These are phyloP conservation scores for Rosalia funebris DNA, from an alignment of 2,888 invertebrate genomes.

Conservation along the genomic window DNA sequence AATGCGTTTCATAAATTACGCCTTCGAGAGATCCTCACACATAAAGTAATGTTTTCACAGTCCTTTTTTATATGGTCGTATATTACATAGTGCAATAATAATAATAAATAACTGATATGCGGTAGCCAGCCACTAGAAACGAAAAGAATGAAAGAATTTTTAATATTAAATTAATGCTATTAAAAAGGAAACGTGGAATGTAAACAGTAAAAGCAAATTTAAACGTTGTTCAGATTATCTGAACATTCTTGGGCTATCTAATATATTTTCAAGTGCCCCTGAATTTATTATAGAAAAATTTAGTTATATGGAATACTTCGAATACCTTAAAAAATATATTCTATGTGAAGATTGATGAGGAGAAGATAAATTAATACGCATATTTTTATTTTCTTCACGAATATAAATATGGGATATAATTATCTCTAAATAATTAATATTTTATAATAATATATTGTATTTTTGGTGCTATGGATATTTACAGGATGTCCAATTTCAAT, in stretches of 20 bases:
- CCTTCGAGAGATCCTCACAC: not conserved
- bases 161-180: conserved; percentile 17
- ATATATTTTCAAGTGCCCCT: conserved; percentile 12
- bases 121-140: conserved; percentile 12
- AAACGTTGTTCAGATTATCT: conserved; percentile 19
- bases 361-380: not conserved
- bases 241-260: conserved; percentile 18
- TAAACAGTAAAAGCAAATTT: conserved; percentile 10
- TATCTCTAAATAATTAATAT: too few species aligned
- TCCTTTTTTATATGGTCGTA: not conserved
- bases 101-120: conserved; percentile 9
- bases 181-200: conserved; percentile 10
- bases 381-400: not conserved
- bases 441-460: too few species aligned
- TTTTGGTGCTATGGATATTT: too few species aligned
- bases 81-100: not conserved
- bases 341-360: not conserved
- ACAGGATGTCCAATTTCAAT: too few species aligned
- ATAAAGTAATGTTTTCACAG: not conserved
- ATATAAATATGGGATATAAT: too few species aligned
- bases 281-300: conserved; percentile 16
- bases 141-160: conserved; percentile 9
- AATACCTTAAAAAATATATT: conserved; percentile 3
- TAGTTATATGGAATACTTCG: not conserved
- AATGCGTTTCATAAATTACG: conserved; percentile 2